These are phyloP conservation scores for Palloptera scutellata DNA, from an alignment of 2,888 invertebrate genomes.

Conservation along the genomic window DNA sequence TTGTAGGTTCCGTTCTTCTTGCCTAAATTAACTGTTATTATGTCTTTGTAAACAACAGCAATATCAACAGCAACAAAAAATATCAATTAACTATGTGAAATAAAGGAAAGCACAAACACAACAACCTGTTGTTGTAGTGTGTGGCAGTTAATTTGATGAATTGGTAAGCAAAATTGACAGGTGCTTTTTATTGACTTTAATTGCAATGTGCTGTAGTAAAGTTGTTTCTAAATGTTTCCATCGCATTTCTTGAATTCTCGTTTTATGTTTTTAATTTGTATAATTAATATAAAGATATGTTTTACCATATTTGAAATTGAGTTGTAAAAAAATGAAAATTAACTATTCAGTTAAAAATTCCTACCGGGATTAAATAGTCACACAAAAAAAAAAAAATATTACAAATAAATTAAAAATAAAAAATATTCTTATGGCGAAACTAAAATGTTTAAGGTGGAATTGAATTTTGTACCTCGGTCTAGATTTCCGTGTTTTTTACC, in stretches of 20 bases:
- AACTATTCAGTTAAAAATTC: too few relatives aligned
- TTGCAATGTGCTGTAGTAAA: constrained; percentile 7
- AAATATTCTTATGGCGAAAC: too few relatives aligned
- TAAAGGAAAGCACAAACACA: constrained; percentile 3
- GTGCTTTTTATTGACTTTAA: constrained; percentile 25
- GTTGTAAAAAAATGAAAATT: too few relatives aligned
- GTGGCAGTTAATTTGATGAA: constrained; percentile 28
- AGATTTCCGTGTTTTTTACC: too few relatives aligned
- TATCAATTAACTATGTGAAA: background rate
- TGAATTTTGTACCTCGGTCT: too few relatives aligned
- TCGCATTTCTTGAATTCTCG: background rate
- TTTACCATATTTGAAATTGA: too few relatives aligned
- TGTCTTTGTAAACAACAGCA: constrained; percentile 13
- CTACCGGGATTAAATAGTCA: too few relatives aligned
- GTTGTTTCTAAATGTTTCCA: background rate
- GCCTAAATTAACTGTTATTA: constrained; percentile 34
- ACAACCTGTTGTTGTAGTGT: constrained; percentile 21
- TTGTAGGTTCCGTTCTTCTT: constrained; percentile 35
- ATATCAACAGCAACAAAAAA: constrained; percentile 7
- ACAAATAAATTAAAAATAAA: too few relatives aligned
- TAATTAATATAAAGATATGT: background rate
- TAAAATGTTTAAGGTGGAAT: too few relatives aligned
- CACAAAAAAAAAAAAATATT: too few relatives aligned
- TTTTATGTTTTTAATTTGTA: background rate
- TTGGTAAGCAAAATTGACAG: constrained; percentile 25